These are phyloP conservation scores for Crax fasciolata DNA, from an alignment of 2,797 vertebrate genomes.

Conservation along the genomic window DNA sequence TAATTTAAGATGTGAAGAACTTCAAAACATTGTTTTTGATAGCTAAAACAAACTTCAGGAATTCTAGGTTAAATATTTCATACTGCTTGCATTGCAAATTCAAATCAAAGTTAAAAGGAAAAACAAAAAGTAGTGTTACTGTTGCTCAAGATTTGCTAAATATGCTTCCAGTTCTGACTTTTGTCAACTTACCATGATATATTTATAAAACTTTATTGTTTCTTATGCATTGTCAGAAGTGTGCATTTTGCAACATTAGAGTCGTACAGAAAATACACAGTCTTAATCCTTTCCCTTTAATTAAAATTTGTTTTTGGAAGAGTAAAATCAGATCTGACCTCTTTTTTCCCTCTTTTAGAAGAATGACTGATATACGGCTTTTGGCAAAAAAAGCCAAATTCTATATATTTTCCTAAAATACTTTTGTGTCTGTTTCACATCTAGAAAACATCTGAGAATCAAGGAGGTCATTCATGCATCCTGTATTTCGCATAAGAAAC, in stretches of 20 bases:
- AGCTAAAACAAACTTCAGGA: not conserved
- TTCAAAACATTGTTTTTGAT: not conserved
- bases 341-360: not conserved
- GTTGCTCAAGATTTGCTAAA: not conserved
- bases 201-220: not conserved
- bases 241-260: not conserved
- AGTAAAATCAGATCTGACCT: not conserved
- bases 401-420: not conserved
- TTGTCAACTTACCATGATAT: not conserved
- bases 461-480: not conserved
- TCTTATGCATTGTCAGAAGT: not conserved
- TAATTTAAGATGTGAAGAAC: not conserved
- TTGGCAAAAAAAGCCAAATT: not conserved
- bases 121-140: not conserved
- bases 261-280: not conserved
- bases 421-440: not conserved
- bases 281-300: not conserved
- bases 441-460: not conserved
- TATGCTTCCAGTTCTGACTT: not conserved
- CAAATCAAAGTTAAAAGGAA: not conserved
- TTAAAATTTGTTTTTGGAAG: not conserved
- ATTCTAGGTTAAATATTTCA: not conserved
- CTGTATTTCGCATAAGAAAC: not conserved
- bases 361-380: not conserved
- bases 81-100: not conserved